These are phyloP conservation scores for Alouatta palliata DNA, from an alignment of 2,113 vertebrate species.

Conservation along the genomic window DNA sequence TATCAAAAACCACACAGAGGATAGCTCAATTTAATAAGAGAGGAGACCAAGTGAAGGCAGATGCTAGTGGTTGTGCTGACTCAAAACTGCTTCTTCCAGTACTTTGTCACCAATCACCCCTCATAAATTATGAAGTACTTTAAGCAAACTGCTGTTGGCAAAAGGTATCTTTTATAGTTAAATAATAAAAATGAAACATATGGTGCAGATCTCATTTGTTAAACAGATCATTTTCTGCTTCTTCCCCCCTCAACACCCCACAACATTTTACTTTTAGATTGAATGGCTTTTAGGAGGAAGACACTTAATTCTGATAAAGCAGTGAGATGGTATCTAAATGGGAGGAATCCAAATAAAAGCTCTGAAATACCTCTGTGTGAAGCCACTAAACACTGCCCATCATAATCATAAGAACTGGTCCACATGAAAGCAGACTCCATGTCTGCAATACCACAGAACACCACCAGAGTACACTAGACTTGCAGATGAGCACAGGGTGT, in stretches of 20 bases:
- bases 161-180: not conserved
- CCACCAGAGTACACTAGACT: not conserved
- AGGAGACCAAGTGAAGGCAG: not conserved
- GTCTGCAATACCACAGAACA: not conserved
- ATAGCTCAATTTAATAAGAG: not conserved
- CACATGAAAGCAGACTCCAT: fast-evolving
- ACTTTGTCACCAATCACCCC: not conserved
- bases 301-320: not conserved
- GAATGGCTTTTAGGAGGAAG: not conserved
- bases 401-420: not conserved
- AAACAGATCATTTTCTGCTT: not conserved
- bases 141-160: not conserved
- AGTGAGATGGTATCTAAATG: not conserved
- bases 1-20: not conserved
- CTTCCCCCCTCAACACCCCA: not conserved
- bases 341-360: not conserved
- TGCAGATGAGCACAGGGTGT: not conserved
- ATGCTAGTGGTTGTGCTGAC: not conserved
- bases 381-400: not conserved
- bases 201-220: not conserved
- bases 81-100: not conserved
- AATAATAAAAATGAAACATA: not conserved
- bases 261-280: not conserved
- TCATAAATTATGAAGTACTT: not conserved
- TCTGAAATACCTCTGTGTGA: not conserved